phyloP scores from a whole-genome alignment of 1,140 invertebrate species.

The Scaptomyza pallida region DNA sequence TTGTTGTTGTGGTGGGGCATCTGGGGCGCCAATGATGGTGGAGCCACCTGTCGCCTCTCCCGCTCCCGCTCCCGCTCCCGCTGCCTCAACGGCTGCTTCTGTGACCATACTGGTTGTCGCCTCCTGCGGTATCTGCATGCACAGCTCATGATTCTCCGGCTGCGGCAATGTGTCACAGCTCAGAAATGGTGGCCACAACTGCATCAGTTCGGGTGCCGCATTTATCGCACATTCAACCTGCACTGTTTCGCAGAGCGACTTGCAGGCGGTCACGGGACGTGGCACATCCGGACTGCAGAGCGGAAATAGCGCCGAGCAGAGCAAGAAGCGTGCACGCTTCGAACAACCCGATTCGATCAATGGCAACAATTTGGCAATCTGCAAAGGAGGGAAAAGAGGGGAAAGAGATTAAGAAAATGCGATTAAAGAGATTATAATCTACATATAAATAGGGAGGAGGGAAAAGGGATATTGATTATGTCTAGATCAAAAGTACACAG shows the following conservation, averaged over 20 bases:
- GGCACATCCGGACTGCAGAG: conserved; percentile 95
- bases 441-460: no score
- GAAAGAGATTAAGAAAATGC: conserved; percentile 84
- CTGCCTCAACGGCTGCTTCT: background rate
- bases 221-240: conserved; percentile 88
- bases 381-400: conserved; percentile 84
- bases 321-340: conserved; percentile 92
- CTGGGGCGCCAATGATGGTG: background rate
- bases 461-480: no score
- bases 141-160: conserved; percentile 85
- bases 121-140: conserved; percentile 85
- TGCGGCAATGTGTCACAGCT: conserved; percentile 88
- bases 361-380: conserved; percentile 88
- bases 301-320: conserved; percentile 96
- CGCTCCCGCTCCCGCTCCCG: background rate
- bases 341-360: conserved; percentile 91
- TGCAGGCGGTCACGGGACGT: conserved; percentile 93
- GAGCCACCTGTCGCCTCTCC: background rate
- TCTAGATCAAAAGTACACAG: no score
- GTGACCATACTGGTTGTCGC: background rate
- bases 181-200: conserved; percentile 90
- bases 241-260: conserved; percentile 93
- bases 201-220: conserved; percentile 87
- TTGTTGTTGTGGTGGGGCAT: conserved; percentile 43
- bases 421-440: no score